Evolutionary conservation across 64 coral and sea anemone species (phyloP).

Genomic region (Actinia equina): DNA sequence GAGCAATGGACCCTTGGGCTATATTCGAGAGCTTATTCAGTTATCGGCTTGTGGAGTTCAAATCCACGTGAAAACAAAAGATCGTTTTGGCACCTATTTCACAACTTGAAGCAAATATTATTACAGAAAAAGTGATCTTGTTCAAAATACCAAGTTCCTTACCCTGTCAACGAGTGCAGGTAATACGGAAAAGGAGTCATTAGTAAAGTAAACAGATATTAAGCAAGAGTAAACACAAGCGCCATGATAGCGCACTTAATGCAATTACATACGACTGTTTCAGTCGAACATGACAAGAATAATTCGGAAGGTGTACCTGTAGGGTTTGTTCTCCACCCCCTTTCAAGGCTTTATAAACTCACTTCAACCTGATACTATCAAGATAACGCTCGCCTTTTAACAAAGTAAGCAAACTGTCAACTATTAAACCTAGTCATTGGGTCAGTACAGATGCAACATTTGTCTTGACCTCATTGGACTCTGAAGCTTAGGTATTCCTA

Average conservation of each 20-base stretch:
- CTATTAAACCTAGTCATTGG: slow-evolving; percentile 5
- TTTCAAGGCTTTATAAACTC: slow-evolving; percentile 25
- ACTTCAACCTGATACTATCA: slow-evolving; percentile 25
- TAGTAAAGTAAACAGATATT: slow-evolving; percentile 45
- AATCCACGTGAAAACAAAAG: slow-evolving; percentile 7
- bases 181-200: slow-evolving; percentile 42
- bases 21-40: slow-evolving; percentile 26
- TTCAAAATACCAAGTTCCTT: slow-evolving; percentile 9
- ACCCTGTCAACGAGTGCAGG: slow-evolving; percentile 42
- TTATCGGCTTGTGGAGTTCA: slow-evolving; percentile 18
- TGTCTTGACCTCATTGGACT: slow-evolving; percentile 35
- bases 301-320: background rate
- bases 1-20: slow-evolving; percentile 27
- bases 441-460: background rate
- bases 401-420: background rate
- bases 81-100: slow-evolving; percentile 33
- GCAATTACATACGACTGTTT: slow-evolving; percentile 63
- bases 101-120: slow-evolving; percentile 25
- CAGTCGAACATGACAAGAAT: slow-evolving; percentile 27
- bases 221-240: slow-evolving; percentile 51
- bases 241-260: slow-evolving; percentile 56
- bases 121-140: background rate
- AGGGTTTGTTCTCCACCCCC: slow-evolving; percentile 1
- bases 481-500: slow-evolving; percentile 29
- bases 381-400: slow-evolving; percentile 18